Evolutionary conservation across 2,113 vertebrate species (phyloP).

Genomic region (Anarhynchus alexandrinus): DNA sequence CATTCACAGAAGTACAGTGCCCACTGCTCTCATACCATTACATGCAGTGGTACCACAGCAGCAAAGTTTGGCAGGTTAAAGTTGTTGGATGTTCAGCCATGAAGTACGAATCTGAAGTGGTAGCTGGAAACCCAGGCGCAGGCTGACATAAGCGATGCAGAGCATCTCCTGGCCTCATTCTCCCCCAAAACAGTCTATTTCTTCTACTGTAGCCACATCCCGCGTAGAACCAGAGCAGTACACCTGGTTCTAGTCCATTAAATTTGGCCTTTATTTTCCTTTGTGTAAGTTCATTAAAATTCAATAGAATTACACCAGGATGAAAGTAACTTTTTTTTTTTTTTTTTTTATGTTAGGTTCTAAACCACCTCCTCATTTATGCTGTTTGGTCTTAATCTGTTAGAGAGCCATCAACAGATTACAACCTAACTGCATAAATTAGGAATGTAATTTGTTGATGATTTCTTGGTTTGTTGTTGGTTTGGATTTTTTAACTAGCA

Average conservation of each 20-base stretch:
- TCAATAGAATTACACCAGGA: background rate
- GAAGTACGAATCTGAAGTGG: background rate
- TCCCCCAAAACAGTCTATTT: background rate
- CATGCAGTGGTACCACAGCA: background rate
- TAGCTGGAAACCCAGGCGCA: background rate
- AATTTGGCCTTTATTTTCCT: background rate
- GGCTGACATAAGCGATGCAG: background rate
- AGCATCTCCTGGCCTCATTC: background rate
- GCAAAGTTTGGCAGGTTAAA: background rate
- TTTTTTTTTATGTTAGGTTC: background rate
- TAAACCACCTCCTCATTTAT: conserved; percentile 37
- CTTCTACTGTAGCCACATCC: background rate
- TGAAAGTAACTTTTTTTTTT: background rate
- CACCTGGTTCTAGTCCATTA: background rate
- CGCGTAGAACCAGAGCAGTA: background rate
- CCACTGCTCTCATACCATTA: background rate
- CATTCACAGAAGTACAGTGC: background rate
- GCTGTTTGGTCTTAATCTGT: conserved; percentile 1
- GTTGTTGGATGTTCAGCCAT: background rate
- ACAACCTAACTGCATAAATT: background rate
- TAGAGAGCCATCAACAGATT: background rate
- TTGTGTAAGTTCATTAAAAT: background rate
- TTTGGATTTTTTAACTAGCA: background rate
- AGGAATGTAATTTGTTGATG: background rate
- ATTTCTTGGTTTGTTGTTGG: background rate